Evolutionary conservation across 2,888 invertebrate genomes (phyloP), one percentile per base, ranked within the genome.

Genomic region (Dynastes hyllus): DNA sequence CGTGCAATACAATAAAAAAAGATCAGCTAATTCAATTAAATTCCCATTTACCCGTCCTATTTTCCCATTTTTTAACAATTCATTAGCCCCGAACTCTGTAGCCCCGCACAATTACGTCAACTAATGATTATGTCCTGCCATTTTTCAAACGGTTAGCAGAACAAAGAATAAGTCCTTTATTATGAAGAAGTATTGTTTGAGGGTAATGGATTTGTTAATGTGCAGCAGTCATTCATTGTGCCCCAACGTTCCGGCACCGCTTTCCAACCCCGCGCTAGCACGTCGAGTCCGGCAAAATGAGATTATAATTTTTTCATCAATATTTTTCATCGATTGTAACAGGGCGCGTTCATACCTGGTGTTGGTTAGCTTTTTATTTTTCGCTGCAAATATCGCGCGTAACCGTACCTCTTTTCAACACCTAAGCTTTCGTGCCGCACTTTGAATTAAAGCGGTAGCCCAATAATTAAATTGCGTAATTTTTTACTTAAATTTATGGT

Each of bases 271-370:
- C 27, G 11, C 27, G 27, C 32, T 11, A 29, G 32, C 13, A 13
- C n/a, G 27, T 13, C 8, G 27, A 22, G 45, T 61, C 73, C 61
- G 9, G 61, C 45, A 50, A 75, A 75, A 75, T 75, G 73, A 75
- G 73, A 75, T 75, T 75, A 75, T 75, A 75, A 75, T 75, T 75
- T 75, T 75, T 75, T 75, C 73, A 50, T 75, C 73, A 45, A 75
- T 75, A 75, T 61, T 75, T 75, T 75, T 27, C 61, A 75, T 63
- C 63, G 63, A 63, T 63, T 32, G 11, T 32, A 13, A 63, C 29
- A 2, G 63, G 27, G 13, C 32, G 63, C 32, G 63, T 55, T 55
- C n/a, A n/a, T 45, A 22, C 55, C 55, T 8, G 16, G 40, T 58
- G 55, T 67, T 22, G 32, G n/a, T 55, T 37, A 71, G 16, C 32